Evolutionary conservation across 2,797 vertebrate genomes (phyloP).

Genomic region (Gila robusta): DNA sequence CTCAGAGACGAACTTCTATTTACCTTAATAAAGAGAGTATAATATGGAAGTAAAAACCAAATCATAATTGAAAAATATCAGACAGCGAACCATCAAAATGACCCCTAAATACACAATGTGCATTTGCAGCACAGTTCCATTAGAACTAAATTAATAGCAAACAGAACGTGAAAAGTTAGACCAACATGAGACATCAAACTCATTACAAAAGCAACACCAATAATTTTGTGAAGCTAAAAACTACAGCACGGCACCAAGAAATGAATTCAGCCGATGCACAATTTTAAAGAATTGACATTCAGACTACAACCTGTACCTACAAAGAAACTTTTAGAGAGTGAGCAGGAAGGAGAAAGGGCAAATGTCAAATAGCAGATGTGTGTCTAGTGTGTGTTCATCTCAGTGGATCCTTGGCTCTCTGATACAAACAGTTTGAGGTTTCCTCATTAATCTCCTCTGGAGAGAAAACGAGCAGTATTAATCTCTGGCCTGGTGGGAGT

Average conservation of each 20-base stretch:
- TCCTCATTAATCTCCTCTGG: slow-evolving; percentile 73
- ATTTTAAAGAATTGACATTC: slow-evolving; percentile 1
- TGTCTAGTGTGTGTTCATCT: slow-evolving; percentile 13
- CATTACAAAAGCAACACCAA: slow-evolving; percentile 11
- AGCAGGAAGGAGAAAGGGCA: slow-evolving; percentile 28
- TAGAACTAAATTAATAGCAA: slow-evolving; percentile 44
- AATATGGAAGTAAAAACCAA: slow-evolving; percentile 29
- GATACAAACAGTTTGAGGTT: slow-evolving; percentile 61
- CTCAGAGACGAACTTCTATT: slow-evolving; percentile 33
- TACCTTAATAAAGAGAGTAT: slow-evolving; percentile 11
- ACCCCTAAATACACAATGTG: slow-evolving; percentile 42
- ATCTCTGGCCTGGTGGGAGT: slow-evolving; percentile 68
- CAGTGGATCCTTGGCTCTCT: slow-evolving; percentile 38
- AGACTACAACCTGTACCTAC: not conserved
- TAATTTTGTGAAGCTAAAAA: not conserved
- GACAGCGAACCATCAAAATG: slow-evolving; percentile 18
- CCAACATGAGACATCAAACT: slow-evolving; percentile 8
- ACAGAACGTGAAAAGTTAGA: not conserved
- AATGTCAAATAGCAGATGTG: slow-evolving; percentile 21
- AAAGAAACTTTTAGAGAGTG: slow-evolving; percentile 24
- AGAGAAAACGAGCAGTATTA: slow-evolving; percentile 71
- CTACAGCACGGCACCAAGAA: not conserved
- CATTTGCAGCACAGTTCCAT: slow-evolving; percentile 40
- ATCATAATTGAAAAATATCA: slow-evolving; percentile 53
- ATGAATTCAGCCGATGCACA: not conserved